A percentile compares a stretch with the other conserved stretches of the same genome.
Conservation (phyloP, 1,140 invertebrate species). For the Trinorchestia longiramus region DNA sequence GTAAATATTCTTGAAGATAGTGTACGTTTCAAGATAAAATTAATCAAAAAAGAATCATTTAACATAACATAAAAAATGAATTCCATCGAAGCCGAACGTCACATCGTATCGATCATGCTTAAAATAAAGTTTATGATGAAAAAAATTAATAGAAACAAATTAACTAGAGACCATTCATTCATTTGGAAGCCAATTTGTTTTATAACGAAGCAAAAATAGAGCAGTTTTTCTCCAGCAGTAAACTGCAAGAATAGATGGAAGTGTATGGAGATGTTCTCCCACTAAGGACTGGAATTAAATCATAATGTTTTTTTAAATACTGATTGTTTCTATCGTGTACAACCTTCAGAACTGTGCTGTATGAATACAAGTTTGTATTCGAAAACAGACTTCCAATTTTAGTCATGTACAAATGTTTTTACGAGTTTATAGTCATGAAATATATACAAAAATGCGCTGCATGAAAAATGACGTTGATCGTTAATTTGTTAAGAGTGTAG, state of each 20-base stretch:
- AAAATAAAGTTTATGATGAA: not conserved
- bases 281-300: no score
- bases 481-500: not conserved
- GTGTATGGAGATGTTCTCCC: no score
- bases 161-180: not conserved
- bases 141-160: not conserved
- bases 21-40: not conserved
- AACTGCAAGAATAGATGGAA: not conserved
- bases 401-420: not conserved
- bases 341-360: no score
- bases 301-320: no score
- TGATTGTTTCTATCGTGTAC: no score
- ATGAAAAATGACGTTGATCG: no score
- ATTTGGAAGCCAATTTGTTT: not conserved
- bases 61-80: not conserved
- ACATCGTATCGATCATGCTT: not conserved
- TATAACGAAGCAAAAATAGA: not conserved
- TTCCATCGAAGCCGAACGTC: not conserved
- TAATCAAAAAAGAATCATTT: not conserved
- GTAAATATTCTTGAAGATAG: not conserved
- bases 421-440: not conserved
- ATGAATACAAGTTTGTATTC: no score
- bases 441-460: no score
- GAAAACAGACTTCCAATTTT: no score
- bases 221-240: not conserved